Evolutionary conservation across 2,113 vertebrate genomes (phyloP).

Genomic region (Phrynocephalus versicolor): DNA sequence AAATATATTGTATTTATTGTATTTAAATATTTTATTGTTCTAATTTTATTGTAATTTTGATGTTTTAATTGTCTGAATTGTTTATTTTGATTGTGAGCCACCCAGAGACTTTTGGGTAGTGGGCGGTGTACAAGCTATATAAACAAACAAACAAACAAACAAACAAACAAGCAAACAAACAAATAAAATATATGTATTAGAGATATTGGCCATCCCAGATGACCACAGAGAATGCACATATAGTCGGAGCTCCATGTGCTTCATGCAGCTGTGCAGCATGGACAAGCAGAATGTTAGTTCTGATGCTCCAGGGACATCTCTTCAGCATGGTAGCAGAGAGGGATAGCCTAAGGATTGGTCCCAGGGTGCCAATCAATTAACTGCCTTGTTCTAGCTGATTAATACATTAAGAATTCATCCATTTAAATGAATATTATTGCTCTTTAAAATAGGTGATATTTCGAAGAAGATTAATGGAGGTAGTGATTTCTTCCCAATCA

Average conservation of each 20-base stretch:
- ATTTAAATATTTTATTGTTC: too few relatives aligned
- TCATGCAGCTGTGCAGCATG: neutral
- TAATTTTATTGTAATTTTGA: too few relatives aligned
- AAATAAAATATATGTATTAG: neutral
- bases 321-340: neutral
- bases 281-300: too few relatives aligned
- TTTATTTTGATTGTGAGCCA: too few relatives aligned
- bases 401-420: conserved; percentile 12
- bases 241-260: neutral
- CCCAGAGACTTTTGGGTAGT: too few relatives aligned
- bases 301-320: neutral
- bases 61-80: too few relatives aligned
- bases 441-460: conserved; percentile 14
- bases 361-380: conserved; percentile 4
- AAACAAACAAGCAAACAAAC: too few relatives aligned
- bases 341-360: neutral
- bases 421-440: conserved; percentile 2
- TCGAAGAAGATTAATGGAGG: neutral
- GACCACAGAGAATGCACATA: neutral
- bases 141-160: too few relatives aligned
- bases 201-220: neutral
- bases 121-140: too few relatives aligned
- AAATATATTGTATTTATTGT: too few relatives aligned
- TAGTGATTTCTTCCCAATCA: neutral
- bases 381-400: conserved; percentile 3